Percentiles rank a stretch among this genome's conserved stretches.
Conservation (phyloP, 35 echinoderm and acorn worm genomes). For the Lytechinus variegatus region DNA sequence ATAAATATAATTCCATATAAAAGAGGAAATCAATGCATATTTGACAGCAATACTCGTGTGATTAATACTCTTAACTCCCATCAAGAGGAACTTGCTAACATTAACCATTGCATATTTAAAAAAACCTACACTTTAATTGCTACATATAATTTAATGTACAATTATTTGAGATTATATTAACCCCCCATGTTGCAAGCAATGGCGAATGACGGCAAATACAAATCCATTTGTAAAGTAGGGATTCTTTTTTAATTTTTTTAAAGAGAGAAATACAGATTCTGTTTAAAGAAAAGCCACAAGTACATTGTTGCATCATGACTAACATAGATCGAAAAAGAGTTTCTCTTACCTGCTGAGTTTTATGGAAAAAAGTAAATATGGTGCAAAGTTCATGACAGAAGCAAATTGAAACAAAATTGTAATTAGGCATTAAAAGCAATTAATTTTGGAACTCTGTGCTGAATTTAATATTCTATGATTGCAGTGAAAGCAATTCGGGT, state of each 20-base stretch:
- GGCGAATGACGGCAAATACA: no score
- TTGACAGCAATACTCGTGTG: no score
- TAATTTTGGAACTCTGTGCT: background rate
- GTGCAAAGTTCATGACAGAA: background rate
- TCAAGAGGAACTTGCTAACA: no score
- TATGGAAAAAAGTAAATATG: background rate
- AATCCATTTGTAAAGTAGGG: no score
- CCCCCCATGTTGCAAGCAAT: no score
- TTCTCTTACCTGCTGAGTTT: background rate
- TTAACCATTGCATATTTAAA: no score
- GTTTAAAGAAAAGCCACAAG: background rate
- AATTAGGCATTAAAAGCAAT: background rate
- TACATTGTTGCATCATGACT: background rate
- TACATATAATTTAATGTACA: no score
- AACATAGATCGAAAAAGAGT: background rate
- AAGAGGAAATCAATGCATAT: no score
- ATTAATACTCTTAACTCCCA: no score
- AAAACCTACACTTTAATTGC: no score
- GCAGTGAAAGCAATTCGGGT: background rate
- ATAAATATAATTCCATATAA: no score
- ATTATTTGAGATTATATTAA: no score
- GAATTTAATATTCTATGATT: background rate
- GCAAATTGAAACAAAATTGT: background rate
- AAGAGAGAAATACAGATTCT: background rate
- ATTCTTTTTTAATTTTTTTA: background rate